Base-by-base conservation (phyloP, 2,888 invertebrate species). In the Trissolcus brochymenae region DNA sequence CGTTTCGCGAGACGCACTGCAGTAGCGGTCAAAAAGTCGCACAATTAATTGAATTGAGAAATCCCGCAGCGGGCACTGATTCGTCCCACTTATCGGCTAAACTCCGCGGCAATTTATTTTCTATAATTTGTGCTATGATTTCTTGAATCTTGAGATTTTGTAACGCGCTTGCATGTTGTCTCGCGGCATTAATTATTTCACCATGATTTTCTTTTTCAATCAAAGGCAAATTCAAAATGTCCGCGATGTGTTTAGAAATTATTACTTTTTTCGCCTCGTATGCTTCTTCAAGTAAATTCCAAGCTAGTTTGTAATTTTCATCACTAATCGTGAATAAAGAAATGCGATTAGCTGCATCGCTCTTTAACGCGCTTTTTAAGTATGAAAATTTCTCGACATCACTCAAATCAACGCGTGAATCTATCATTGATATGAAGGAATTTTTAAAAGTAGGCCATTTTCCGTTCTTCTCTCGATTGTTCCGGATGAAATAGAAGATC, bases 71-170 rank as follows among this genome's bases (percentile, higher is more conserved):
- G 7, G 4, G 11, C 49, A 65, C 7, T 0, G 54, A 46, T 65
- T 65, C 65, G 19, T 78, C 67, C 78, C 82, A 81, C 16, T 80
- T 77, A 13, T 78, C 61, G 4, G 64, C 66, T 1, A 81, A 79
- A n/a, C 1, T 6, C 2, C 51, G 51, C 51, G 54, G 54, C 0
- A 54, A 3, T 29, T 54, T 25, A 6, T 2, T 4, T 25, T 25
- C 29, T 4, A 25, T 29, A 14, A 54, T 54, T 54, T 29, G 29
- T 4, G 29, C 29, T 29, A 14, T 2, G 4, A 9, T 1, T 21
- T 21, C 11, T n/a, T n/a, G n/a, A n/a, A n/a, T n/a, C n/a, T n/a
- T n/a, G n/a, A 53, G 21, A 9, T 17, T 19, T 53, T 7, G 1
- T 19, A 53, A 53, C 11, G 53, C 53, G 7, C 53, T 53, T 19